These are phyloP conservation scores for Nomada flava DNA, from an alignment of 2,888 invertebrate species.

Conservation along the genomic window DNA sequence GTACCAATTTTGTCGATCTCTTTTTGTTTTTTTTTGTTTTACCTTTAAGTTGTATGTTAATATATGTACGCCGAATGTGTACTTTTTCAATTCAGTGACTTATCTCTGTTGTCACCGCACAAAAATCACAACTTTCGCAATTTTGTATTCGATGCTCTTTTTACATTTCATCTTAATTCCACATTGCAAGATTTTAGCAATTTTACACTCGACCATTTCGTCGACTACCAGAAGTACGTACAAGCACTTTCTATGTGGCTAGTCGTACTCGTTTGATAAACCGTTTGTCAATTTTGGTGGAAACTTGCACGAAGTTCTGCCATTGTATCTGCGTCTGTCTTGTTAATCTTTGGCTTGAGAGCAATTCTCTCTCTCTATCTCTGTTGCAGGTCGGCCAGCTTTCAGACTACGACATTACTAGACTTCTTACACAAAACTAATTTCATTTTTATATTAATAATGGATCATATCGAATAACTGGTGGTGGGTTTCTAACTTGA, in stretches of 20 bases:
- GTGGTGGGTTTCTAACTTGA: conserved; percentile 80
- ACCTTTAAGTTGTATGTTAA: conserved; percentile 3
- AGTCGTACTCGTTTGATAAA: conserved; percentile 26
- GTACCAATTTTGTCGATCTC: background rate
- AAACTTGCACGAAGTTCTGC: conserved; percentile 56
- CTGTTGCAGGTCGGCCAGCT: conserved; percentile 85
- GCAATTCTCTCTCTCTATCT: conserved; percentile 83
- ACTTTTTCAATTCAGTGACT: conserved; percentile 16
- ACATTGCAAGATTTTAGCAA: conserved; percentile 35
- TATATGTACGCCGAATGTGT: conserved; percentile 34
- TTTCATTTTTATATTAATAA: conserved; percentile 78
- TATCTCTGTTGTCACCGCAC: conserved; percentile 41
- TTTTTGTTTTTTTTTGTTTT: background rate
- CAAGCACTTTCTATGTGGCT: conserved; percentile 51
- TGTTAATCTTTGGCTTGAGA: conserved; percentile 79
- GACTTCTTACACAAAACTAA: conserved; percentile 81
- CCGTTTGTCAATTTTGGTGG: conserved; percentile 42
- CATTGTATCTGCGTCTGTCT: conserved; percentile 64
- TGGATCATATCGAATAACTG: conserved; percentile 75
- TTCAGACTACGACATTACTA: conserved; percentile 85
- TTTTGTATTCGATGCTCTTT: conserved; percentile 34
- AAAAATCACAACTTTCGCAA: conserved; percentile 31
- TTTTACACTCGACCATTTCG: conserved; percentile 34
- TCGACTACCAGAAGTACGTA: conserved; percentile 40
- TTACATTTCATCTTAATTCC: conserved; percentile 15